phyloP scores from a whole-genome alignment of 1,140 invertebrate genomes.

The Caenorhabditis brenneri region DNA sequence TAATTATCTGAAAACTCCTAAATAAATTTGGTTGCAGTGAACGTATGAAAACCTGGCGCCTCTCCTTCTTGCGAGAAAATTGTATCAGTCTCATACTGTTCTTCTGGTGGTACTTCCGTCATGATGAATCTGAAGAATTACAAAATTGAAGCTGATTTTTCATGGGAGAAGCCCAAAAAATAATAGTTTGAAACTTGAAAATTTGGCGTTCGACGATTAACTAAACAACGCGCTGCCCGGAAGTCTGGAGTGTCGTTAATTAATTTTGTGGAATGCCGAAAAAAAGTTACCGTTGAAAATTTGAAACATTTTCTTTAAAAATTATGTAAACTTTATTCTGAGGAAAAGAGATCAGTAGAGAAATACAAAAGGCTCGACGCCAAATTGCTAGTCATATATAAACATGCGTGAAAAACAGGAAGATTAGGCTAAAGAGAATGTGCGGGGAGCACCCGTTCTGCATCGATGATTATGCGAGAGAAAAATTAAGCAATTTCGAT shows the following conservation, averaged over 20 bases:
- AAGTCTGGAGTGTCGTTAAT: too few relatives aligned
- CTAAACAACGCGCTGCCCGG: too few relatives aligned
- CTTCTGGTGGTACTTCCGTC: neutral
- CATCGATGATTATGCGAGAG: conserved; percentile 37
- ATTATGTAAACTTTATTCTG: too few relatives aligned
- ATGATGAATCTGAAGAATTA: neutral
- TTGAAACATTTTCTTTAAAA: too few relatives aligned
- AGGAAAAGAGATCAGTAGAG: neutral
- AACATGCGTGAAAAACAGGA: neutral
- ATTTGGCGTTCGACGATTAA: too few relatives aligned
- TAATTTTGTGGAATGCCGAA: too few relatives aligned
- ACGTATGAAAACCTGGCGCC: neutral
- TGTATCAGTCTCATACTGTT: neutral
- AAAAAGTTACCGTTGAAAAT: too few relatives aligned
- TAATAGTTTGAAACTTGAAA: too few relatives aligned
- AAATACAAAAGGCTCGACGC: neutral
- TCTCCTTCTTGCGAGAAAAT: conserved; percentile 21
- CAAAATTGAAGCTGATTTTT: neutral
- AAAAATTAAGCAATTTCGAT: conserved; percentile 57
- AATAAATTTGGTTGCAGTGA: neutral
- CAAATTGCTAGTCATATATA: neutral
- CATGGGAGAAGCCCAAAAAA: too few relatives aligned
- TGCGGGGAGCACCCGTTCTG: conserved; percentile 31
- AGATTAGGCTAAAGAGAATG: neutral
- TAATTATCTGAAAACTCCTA: neutral